Percentiles rank a stretch among this genome's conserved stretches.
These are phyloP conservation scores for Cyprinodon tularosa DNA, from an alignment of 2,113 vertebrate species.

Conservation along the genomic window DNA sequence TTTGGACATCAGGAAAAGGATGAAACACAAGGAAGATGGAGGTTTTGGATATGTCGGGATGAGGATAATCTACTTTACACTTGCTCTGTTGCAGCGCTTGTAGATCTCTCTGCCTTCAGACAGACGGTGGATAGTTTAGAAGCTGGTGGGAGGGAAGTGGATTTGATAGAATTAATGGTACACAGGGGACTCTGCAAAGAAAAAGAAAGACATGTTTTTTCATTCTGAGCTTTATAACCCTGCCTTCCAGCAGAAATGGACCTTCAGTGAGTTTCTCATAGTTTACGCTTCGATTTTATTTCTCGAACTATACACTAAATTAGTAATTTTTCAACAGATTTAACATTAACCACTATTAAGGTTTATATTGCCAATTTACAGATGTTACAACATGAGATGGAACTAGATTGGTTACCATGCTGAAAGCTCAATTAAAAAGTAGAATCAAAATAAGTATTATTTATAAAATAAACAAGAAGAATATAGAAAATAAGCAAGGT, in stretches of 20 bases:
- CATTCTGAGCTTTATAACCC: conserved; percentile 46
- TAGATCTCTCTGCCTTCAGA: conserved; percentile 31
- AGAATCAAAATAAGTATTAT: too few species aligned
- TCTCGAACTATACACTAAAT: neutral
- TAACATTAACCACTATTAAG: too few species aligned
- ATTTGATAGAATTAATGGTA: conserved; percentile 53
- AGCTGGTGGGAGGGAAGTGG: conserved; percentile 43
- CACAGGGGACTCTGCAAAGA: conserved; percentile 33
- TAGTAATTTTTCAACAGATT: too few species aligned
- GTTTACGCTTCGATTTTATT: conserved; percentile 12
- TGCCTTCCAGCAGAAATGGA: conserved; percentile 46
- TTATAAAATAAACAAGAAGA: too few species aligned
- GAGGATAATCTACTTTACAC: conserved; percentile 37
- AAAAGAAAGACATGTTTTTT: conserved; percentile 43
- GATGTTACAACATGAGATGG: too few species aligned
- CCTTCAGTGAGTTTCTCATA: conserved; percentile 36
- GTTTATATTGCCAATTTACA: too few species aligned
- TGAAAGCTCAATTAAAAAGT: too few species aligned
- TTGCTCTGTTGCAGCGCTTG: conserved; percentile 30
- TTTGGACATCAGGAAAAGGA: conserved; percentile 40
- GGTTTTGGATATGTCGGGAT: conserved; percentile 18
- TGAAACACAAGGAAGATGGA: conserved; percentile 9
- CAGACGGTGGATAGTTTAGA: conserved; percentile 35
- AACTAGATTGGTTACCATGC: too few species aligned
- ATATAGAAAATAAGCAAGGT: too few species aligned